Evolutionary conservation across 2,113 vertebrate genomes (phyloP), one percentile per base, ranked within the genome.

Genomic region (Pandion haliaetus): DNA sequence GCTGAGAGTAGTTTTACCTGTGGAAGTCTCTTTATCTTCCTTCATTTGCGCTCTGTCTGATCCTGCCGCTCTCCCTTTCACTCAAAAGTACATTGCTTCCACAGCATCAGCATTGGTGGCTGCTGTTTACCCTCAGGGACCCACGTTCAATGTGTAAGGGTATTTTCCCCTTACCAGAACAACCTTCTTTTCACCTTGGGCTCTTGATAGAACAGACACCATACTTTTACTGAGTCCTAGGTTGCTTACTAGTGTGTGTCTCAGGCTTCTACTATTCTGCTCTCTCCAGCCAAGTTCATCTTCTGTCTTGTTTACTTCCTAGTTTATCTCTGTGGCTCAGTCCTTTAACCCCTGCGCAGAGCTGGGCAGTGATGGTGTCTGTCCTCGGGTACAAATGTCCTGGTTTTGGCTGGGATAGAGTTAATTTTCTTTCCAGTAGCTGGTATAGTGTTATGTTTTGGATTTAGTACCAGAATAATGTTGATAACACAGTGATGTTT

Each of bases 301-400:
- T 67, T 11, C 42, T 31, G 21, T n/a, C 66, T 76, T 96, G 84
- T 96, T 96, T 90, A 95, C 78, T 91, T 96, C 92, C 87, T 55
- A 88, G 81, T 97, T 96, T 95, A 82, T 96, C 87, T 38, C 49
- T 1, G 66, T 11, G 71, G 87, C 57, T 96, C 92, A 95, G 95
- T 87, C 54, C 58, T 54, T 90, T 58, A 92, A 19, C 34, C 82
- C 38, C 28, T 16, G 45, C 0, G 5, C 34, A 8, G 65, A 44
- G 45, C 78, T 40, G 74, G 82, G 86, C 91, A 96, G 50, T 8
- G 88, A 6, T 3, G 0, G 29, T 11, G 61, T 12, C 65, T 55
- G 73, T 50, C 66, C 34, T 26, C 70, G 49, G 57, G 8, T 20
- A 4, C 16, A 11, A 54, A 54, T 54, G 52, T 54, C 52, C 28